Conservation (phyloP, 2,797 vertebrate genomes). For the Falco columbarius region DNA sequence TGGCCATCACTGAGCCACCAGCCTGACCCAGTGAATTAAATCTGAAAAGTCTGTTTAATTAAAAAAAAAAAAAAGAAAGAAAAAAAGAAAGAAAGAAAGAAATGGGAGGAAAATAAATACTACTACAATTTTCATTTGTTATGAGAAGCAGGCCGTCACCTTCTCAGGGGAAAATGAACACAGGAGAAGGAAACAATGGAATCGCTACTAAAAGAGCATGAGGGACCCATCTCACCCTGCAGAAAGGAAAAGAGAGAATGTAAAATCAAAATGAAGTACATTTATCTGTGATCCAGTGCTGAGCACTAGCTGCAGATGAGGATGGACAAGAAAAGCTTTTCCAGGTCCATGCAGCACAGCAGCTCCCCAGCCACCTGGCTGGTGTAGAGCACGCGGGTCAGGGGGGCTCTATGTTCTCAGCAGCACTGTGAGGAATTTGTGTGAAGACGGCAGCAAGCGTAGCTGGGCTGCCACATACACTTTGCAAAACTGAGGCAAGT, state of each 20-base stretch:
- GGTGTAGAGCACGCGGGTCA: not conserved
- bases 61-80: not conserved
- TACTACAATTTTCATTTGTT: not conserved
- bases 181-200: not conserved
- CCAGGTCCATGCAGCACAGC: not conserved
- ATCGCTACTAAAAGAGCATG: not conserved
- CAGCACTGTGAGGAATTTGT: not conserved
- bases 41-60: not conserved
- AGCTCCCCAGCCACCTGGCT: not conserved
- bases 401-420: not conserved
- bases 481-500: not conserved
- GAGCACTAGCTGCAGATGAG: not conserved
- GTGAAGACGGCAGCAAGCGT: rapidly evolving
- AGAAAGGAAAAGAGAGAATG: not conserved
- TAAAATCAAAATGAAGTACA: not conserved
- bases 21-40: not conserved
- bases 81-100: no score
- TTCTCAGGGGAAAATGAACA: not conserved
- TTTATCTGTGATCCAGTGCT: not conserved
- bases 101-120: not conserved
- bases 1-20: not conserved
- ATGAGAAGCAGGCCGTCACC: not conserved
- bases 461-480: rapidly evolving
- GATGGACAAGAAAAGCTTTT: not conserved
- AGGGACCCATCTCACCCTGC: not conserved